Base-by-base conservation (phyloP, 37 sponge, comb jelly and placozoan species). In the Beroe forskalii region DNA sequence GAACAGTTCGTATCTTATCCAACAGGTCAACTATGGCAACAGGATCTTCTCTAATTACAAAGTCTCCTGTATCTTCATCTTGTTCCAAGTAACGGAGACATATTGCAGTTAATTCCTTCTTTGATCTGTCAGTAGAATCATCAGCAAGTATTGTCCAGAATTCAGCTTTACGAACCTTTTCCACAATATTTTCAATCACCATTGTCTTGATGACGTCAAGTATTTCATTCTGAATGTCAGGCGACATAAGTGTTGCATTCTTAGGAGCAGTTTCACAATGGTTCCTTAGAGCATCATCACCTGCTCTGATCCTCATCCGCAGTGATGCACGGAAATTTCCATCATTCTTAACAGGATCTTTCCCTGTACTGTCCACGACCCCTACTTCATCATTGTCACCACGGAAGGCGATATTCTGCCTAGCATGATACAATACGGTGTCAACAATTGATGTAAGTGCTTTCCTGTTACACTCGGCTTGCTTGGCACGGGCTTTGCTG, bases 111-210 rank as follows among this genome's bases (percentile, higher is more conserved):
- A 55, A 60, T 89, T 89, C 89, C n/a, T 55, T 43, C 60, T 41
- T 31, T 23, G 12, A 28, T 43, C 89, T 43, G 30, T 89, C 89
- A 19, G 60, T 89, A 25, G 89, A 43, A 55, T 89, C 89, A 89
- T 89, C 89, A 43, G 89, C 89, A 41, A 89, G 60, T 22, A 89
- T 89, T 89, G 89, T 28, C 89, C 89, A 89, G 12, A 43, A 41
- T 32, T 43, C 60, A 28, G 89, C 89, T 22, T 24, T 25, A n/a
- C 30, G n/a, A 17, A 89, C n/a, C 55, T 32, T 89, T 25, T 55
- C 30, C 28, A 89, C 60, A 89, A 89, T 55, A 41, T n/a, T 43
- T 32, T 43, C 60, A 43, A 55, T 43, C 1, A 89, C 60, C 12
- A 89, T 43, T 2, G 22, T 55, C 44, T 55, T 55, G 44, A 55